Evolutionary conservation across 2,113 vertebrate genomes (phyloP).

Genomic region (Semnopithecus entellus): DNA sequence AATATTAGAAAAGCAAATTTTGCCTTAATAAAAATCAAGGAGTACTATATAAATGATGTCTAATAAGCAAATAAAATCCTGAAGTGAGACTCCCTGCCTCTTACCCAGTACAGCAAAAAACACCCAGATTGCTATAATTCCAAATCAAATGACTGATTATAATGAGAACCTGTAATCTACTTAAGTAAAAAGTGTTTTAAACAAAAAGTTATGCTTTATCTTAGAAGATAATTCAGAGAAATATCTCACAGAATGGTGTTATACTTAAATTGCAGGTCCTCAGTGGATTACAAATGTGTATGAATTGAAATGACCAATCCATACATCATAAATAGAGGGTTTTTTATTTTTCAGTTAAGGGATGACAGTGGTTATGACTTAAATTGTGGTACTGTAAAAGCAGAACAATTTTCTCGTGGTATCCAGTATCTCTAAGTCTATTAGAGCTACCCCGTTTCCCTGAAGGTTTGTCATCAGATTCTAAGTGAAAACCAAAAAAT

Average conservation of each 20-base stretch:
- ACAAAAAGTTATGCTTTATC: not conserved
- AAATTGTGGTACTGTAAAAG: not conserved
- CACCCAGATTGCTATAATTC: not conserved
- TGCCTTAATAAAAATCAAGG: slow-evolving; percentile 23
- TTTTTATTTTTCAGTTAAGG: not conserved
- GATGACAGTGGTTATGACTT: not conserved
- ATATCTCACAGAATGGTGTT: not conserved
- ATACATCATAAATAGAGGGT: not conserved
- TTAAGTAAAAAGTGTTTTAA: slow-evolving; percentile 21
- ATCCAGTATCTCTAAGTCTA: not conserved
- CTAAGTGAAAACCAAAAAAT: not conserved
- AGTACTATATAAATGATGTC: not conserved
- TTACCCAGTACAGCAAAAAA: not conserved
- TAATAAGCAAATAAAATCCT: slow-evolving; percentile 22
- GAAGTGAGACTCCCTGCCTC: not conserved
- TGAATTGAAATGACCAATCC: not conserved
- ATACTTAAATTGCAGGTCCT: not conserved
- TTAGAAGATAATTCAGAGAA: not conserved
- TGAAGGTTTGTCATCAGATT: not conserved
- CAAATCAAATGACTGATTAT: not conserved
- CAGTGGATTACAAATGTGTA: not conserved
- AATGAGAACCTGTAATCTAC: not conserved
- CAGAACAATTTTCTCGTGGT: not conserved
- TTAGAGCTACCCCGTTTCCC: not conserved
- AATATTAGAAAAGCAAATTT: slow-evolving; percentile 4